phyloP scores from a whole-genome alignment of 2,888 invertebrate species.

The Dinocampus coccinellae region DNA sequence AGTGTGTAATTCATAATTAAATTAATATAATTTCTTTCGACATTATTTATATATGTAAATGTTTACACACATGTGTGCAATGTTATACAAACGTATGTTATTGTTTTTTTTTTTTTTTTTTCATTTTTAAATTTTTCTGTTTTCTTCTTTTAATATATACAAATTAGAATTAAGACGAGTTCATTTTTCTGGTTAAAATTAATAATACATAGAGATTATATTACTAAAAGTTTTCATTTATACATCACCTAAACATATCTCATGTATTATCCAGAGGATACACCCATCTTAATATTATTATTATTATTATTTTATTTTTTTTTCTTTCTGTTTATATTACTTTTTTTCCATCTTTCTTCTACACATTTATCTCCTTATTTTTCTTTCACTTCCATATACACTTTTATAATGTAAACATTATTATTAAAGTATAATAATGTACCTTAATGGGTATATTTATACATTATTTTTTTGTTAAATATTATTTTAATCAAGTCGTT shows the following conservation, averaged over 20 bases:
- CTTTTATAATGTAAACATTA: background rate
- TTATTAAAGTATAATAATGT: background rate
- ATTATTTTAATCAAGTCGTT: slow-evolving; percentile 63
- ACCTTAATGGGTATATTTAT: slow-evolving; percentile 40
- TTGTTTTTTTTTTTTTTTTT: slow-evolving; percentile 30
- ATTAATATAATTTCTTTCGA: slow-evolving; percentile 41
- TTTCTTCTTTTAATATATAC: slow-evolving; percentile 13
- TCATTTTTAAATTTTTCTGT: no score
- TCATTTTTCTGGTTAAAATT: slow-evolving; percentile 54
- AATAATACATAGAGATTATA: slow-evolving; percentile 63
- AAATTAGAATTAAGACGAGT: slow-evolving; percentile 47
- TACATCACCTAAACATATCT: background rate
- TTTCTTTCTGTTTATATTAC: background rate
- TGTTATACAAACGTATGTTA: slow-evolving; percentile 59
- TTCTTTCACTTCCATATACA: slow-evolving; percentile 34
- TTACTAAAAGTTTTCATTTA: slow-evolving; percentile 37
- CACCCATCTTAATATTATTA: background rate
- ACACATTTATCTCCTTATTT: slow-evolving; percentile 58
- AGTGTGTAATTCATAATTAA: slow-evolving; percentile 51
- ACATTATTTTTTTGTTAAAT: slow-evolving; percentile 48
- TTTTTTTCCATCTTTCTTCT: slow-evolving; percentile 43
- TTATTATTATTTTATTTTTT: background rate
- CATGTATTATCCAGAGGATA: background rate
- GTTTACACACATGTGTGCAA: slow-evolving; percentile 58
- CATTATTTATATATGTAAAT: slow-evolving; percentile 57